These are phyloP conservation scores for Mythimna pallens DNA, from an alignment of 2,888 invertebrate species.

Conservation along the genomic window DNA sequence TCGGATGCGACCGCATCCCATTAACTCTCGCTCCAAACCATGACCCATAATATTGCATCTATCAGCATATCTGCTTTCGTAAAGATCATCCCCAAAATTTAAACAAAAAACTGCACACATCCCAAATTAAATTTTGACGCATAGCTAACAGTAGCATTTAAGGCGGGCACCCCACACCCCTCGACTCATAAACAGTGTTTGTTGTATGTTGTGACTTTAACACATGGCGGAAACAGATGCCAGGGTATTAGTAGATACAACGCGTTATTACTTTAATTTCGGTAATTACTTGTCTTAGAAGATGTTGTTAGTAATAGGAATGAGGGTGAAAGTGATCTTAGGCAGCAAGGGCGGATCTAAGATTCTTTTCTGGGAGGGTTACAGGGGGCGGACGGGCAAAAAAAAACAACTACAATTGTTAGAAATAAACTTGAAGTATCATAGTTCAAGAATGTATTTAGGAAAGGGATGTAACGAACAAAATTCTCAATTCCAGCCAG, in stretches of 20 bases:
- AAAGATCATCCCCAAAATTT: not conserved
- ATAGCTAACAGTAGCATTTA: conserved; percentile 3
- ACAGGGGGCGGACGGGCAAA: no score
- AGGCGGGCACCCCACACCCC: conserved; percentile 33
- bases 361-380: no score
- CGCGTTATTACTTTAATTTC: conserved; percentile 35
- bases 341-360: no score
- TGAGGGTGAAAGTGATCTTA: not conserved
- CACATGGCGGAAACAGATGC: conserved; percentile 84
- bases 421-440: no score
- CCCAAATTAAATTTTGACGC: conserved; percentile 1
- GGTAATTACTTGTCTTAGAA: conserved; percentile 28
- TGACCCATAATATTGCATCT: no score
- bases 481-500: no score
- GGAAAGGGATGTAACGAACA: no score
- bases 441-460: no score
- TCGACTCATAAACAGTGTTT: conserved; percentile 63
- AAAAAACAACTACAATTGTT: no score
- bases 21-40: no score
- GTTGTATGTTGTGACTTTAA: conserved; percentile 61
- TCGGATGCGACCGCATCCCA: no score
- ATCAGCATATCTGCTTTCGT: no score
- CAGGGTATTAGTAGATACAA: conserved; percentile 49
- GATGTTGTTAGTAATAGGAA: not conserved
- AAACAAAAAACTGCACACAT: not conserved